Percentiles rank a stretch among this genome's conserved stretches.
Evolutionary conservation across 2,888 invertebrate genomes (phyloP).

Genomic region (Scaptomyza parva): DNA sequence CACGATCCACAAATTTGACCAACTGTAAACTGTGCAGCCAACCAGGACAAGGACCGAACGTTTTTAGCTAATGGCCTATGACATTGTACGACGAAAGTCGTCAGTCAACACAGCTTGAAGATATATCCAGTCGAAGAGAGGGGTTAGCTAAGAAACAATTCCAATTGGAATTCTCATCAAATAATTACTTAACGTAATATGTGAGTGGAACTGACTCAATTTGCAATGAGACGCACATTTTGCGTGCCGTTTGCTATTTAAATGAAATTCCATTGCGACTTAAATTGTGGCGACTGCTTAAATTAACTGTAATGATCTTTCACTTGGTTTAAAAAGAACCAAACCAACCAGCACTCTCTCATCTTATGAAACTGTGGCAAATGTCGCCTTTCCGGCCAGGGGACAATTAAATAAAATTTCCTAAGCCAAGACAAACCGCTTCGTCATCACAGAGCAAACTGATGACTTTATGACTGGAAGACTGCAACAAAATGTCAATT

Average conservation of each 20-base stretch:
- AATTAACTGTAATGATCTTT: constrained; percentile 21
- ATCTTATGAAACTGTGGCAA: constrained; percentile 19
- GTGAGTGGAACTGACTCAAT: neutral
- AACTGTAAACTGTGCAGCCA: constrained; percentile 47
- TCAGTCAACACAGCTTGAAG: constrained; percentile 32
- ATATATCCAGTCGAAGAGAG: constrained; percentile 4
- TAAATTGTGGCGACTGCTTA: constrained; percentile 53
- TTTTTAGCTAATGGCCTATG: constrained; percentile 36
- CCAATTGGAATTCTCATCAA: constrained; percentile 31
- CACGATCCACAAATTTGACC: constrained; percentile 58
- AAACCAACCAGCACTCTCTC: neutral
- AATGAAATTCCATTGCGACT: constrained; percentile 75
- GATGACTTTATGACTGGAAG: constrained; percentile 1
- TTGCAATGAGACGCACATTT: constrained; percentile 13
- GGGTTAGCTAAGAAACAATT: neutral
- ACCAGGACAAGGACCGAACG: constrained; percentile 5
- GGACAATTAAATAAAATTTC: constrained; percentile 57
- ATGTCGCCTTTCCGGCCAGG: neutral
- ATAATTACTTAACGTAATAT: constrained; percentile 36
- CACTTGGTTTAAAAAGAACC: neutral
- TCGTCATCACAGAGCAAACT: constrained; percentile 51
- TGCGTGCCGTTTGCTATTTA: constrained; percentile 62
- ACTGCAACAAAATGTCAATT: constrained; percentile 58
- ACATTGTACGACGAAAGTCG: constrained; percentile 60
- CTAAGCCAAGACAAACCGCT: constrained; percentile 44